Conservation (phyloP, 2,888 invertebrate species). For the Iphiclides podalirius region DNA sequence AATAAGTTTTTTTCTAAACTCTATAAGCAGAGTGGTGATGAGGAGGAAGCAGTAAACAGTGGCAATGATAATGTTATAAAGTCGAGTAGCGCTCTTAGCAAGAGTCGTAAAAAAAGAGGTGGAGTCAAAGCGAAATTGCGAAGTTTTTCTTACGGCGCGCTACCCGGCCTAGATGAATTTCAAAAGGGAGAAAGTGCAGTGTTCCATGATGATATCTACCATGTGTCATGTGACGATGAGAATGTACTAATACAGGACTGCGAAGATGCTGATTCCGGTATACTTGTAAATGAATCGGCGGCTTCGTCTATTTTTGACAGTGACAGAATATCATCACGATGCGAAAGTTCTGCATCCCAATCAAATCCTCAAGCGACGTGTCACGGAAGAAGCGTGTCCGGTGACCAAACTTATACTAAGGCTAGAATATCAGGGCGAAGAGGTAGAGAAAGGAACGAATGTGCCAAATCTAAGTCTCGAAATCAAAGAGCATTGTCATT, state of each 20-base stretch:
- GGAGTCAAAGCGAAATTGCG: constrained; percentile 79
- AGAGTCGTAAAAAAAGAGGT: constrained; percentile 63
- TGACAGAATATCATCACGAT: constrained; percentile 74
- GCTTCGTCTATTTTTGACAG: constrained; percentile 83
- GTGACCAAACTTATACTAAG: constrained; percentile 68
- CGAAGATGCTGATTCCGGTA: constrained; percentile 88
- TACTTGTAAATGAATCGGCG: constrained; percentile 86
- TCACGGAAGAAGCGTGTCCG: constrained; percentile 73
- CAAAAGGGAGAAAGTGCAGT: constrained; percentile 81
- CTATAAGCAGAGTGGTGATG: constrained; percentile 74
- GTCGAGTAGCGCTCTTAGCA: constrained; percentile 48
- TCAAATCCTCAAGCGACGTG: constrained; percentile 55
- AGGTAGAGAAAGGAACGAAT: constrained; percentile 62
- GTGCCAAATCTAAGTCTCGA: constrained; percentile 54
- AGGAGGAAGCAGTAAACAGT: constrained; percentile 45
- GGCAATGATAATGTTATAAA: constrained; percentile 55
- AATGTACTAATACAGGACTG: constrained; percentile 80
- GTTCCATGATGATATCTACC: constrained; percentile 81
- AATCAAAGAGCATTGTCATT: constrained; percentile 77
- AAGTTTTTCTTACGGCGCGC: constrained; percentile 87
- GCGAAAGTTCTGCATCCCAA: constrained; percentile 76
- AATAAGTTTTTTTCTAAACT: constrained; percentile 85
- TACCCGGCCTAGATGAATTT: constrained; percentile 86
- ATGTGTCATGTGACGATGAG: constrained; percentile 74
- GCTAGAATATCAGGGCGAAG: constrained; percentile 60